Percentiles rank a stretch among this genome's conserved stretches.
These are phyloP conservation scores for Dendroctonus ponderosae DNA, from an alignment of 1,140 invertebrate genomes.

Conservation along the genomic window DNA sequence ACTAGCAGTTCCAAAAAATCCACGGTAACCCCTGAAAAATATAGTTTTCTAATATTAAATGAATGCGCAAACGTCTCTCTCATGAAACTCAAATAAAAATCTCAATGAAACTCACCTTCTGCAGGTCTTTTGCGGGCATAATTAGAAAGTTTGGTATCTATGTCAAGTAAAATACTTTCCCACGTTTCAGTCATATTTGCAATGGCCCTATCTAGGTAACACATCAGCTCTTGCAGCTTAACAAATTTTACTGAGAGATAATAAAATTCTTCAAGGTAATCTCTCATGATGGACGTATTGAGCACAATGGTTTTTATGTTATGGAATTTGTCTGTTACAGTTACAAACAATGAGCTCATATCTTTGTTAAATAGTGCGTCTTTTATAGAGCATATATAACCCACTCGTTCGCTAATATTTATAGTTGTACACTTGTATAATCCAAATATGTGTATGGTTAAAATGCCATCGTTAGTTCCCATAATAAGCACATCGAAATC, in stretches of 20 bases:
- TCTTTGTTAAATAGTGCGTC: conserved; percentile 62
- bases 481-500: conserved; percentile 76
- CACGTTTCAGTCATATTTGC: conserved; percentile 87
- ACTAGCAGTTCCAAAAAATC: conserved; percentile 89
- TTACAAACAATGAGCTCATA: conserved; percentile 59
- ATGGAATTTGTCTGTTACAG: conserved; percentile 55
- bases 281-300: conserved; percentile 66
- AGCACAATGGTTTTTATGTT: conserved; percentile 59
- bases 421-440: conserved; percentile 76
- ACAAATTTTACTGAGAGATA: conserved; percentile 71
- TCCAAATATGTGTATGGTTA: conserved; percentile 81
- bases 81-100: background rate
- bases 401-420: conserved; percentile 59
- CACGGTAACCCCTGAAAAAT: conserved; percentile 66
- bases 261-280: conserved; percentile 66
- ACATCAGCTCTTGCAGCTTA: conserved; percentile 62
- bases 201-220: conserved; percentile 74
- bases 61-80: background rate
- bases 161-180: conserved; percentile 91
- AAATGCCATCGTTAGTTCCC: conserved; percentile 69
- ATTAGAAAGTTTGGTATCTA: conserved; percentile 87
- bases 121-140: conserved; percentile 79
- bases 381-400: conserved; percentile 58
- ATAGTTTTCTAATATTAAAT: background rate
- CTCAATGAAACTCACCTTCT: conserved; percentile 53